phyloP scores from a whole-genome alignment of 1,140 invertebrate species.

The Lethocerus indicus region DNA sequence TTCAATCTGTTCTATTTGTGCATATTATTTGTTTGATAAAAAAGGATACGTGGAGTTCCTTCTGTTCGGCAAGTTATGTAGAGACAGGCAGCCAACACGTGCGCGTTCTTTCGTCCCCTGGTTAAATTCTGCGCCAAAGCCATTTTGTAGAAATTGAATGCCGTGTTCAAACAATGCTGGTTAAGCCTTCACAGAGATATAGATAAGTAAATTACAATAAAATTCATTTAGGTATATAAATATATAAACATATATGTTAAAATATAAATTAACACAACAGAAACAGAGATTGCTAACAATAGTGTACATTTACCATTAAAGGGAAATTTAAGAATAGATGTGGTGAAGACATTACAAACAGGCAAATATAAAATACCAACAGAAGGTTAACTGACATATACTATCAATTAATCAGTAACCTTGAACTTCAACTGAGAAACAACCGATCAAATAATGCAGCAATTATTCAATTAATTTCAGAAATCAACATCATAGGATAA shows the following conservation, averaged over 20 bases:
- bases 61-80: conserved; percentile 94
- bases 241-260: not conserved
- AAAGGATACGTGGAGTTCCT: conserved; percentile 83
- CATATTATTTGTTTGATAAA: conserved; percentile 7
- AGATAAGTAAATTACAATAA: conserved; percentile 1
- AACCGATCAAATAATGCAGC: too few relatives aligned
- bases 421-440: too few relatives aligned
- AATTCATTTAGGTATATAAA: not conserved
- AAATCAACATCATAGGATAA: too few relatives aligned
- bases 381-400: too few relatives aligned
- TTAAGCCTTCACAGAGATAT: conserved; percentile 41
- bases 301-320: not conserved
- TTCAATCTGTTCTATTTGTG: too few relatives aligned
- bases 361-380: too few relatives aligned
- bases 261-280: conserved; percentile 6
- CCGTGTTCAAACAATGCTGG: conserved; percentile 80
- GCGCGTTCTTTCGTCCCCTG: conserved; percentile 72
- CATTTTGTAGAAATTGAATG: conserved; percentile 94
- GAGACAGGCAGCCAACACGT: conserved; percentile 91
- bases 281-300: not conserved
- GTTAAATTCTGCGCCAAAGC: conserved; percentile 76
- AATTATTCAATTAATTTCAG: too few relatives aligned
- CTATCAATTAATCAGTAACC: too few relatives aligned
- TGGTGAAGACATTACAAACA: too few relatives aligned
- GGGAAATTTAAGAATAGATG: not conserved